phyloP scores from a whole-genome alignment of 2,888 invertebrate species.

The Drosophila setosimentum region DNA sequence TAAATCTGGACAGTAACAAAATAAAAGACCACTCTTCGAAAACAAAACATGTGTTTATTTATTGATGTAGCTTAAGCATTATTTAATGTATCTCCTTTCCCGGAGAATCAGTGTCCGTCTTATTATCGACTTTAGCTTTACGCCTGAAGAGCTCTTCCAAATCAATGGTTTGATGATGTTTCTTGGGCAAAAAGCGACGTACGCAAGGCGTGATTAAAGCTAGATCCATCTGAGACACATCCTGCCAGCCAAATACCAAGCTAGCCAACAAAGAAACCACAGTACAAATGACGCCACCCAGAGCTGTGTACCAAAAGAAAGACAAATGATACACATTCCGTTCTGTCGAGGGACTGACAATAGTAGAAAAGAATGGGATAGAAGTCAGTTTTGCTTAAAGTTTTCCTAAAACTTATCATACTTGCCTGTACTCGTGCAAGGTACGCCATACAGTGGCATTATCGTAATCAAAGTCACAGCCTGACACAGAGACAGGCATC shows the following conservation, averaged over 20 bases:
- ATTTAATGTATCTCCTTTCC: not conserved
- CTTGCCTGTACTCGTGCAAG: constrained; percentile 73
- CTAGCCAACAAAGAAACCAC: constrained; percentile 87
- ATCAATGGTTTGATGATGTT: constrained; percentile 54
- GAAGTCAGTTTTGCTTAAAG: not conserved
- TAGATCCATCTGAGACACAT: constrained; percentile 87
- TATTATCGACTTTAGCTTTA: constrained; percentile 18
- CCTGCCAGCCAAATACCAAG: constrained; percentile 86
- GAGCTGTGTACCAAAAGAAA: constrained; percentile 90
- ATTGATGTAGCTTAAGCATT: not conserved
- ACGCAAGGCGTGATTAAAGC: constrained; percentile 89
- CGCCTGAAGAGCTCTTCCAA: constrained; percentile 63
- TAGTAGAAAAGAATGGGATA: not conserved
- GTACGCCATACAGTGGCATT: constrained; percentile 72
- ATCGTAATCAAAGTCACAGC: constrained; percentile 84
- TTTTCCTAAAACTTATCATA: not conserved
- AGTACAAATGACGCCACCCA: constrained; percentile 88
- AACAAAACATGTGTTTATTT: constrained; percentile 14
- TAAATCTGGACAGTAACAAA: constrained; percentile 5
- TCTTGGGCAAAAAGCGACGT: constrained; percentile 85
- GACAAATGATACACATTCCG: constrained; percentile 87
- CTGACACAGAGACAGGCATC: constrained; percentile 86
- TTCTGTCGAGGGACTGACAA: constrained; percentile 70
- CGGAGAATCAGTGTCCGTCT: not conserved
- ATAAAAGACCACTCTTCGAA: constrained; percentile 13